A percentile compares a stretch with the other conserved stretches of the same genome.
Conservation (phyloP, 64 coral and sea anemone genomes). For the Montipora cactus region DNA sequence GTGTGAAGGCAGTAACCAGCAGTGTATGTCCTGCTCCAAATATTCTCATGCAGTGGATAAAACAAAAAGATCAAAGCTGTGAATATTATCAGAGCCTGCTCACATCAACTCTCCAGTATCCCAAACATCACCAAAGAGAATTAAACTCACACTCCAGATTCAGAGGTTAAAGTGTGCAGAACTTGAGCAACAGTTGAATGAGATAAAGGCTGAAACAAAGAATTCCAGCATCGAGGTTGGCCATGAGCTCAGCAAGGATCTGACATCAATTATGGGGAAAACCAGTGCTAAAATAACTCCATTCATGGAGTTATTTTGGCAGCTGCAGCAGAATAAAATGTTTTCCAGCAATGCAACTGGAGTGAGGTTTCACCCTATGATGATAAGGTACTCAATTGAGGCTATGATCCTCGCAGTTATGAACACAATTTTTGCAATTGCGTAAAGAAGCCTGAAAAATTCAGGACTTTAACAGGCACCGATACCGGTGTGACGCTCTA, state of each 20-base stretch:
- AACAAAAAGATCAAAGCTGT: constrained; percentile 24
- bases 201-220: constrained; percentile 14
- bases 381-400: constrained; percentile 17
- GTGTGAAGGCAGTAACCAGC: constrained; percentile 20
- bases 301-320: background rate
- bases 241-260: constrained; percentile 2
- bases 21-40: constrained; percentile 22
- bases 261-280: constrained; percentile 36
- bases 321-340: background rate
- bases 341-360: background rate
- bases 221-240: constrained; percentile 2
- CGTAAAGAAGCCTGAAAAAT: too few relatives aligned
- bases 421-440: too few relatives aligned
- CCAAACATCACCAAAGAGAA: constrained; percentile 29
- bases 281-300: background rate
- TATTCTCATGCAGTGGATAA: constrained; percentile 5
- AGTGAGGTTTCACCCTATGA: constrained; percentile 27
- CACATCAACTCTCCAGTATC: constrained; percentile 30
- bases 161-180: constrained; percentile 37
- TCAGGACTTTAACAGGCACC: too few relatives aligned
- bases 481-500: too few relatives aligned
- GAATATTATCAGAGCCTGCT: background rate
- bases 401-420: too few relatives aligned
- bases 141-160: constrained; percentile 28
- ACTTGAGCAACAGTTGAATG: constrained; percentile 27